phyloP scores from a whole-genome alignment of 2,888 invertebrate genomes.

The Therioaphis trifolii region DNA sequence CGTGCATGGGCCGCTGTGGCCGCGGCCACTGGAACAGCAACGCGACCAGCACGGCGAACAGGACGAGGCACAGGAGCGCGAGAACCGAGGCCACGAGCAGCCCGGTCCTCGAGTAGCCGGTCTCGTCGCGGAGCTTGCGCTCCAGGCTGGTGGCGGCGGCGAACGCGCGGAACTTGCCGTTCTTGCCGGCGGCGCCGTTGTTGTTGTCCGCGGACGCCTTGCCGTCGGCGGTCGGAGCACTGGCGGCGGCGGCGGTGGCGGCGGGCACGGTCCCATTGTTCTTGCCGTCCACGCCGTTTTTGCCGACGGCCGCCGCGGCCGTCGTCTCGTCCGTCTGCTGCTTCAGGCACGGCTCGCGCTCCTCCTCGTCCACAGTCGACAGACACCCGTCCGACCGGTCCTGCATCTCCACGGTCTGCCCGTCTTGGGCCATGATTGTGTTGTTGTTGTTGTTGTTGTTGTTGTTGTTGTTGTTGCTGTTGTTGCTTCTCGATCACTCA shows the following conservation, averaged over 20 bases:
- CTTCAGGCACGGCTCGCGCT: conserved; percentile 58
- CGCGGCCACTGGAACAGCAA: conserved; percentile 71
- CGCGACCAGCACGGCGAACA: conserved; percentile 70
- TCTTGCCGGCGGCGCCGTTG: conserved; percentile 14
- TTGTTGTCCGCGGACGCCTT: conserved; percentile 47
- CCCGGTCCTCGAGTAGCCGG: conserved; percentile 66
- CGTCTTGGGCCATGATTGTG: conserved; percentile 42
- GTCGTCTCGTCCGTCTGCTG: not conserved
- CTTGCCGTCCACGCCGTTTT: not conserved
- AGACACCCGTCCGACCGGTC: conserved; percentile 57
- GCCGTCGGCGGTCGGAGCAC: conserved; percentile 25
- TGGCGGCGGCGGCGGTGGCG: conserved; percentile 34
- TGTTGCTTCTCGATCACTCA: not conserved
- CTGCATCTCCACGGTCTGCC: conserved; percentile 47
- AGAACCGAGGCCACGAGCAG: conserved; percentile 64
- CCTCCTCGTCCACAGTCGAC: conserved; percentile 47
- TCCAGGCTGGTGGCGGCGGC: conserved; percentile 59
- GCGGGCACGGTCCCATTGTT: conserved; percentile 51
- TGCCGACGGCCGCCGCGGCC: conserved; percentile 30
- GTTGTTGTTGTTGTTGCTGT: no score
- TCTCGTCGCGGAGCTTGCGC: conserved; percentile 64
- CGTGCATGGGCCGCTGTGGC: conserved; percentile 69
- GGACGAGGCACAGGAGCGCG: conserved; percentile 68
- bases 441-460: no score
- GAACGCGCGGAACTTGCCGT: conserved; percentile 46